Evolutionary conservation across 2,113 vertebrate species (phyloP).

Genomic region (Rhadina sibilatrix): DNA sequence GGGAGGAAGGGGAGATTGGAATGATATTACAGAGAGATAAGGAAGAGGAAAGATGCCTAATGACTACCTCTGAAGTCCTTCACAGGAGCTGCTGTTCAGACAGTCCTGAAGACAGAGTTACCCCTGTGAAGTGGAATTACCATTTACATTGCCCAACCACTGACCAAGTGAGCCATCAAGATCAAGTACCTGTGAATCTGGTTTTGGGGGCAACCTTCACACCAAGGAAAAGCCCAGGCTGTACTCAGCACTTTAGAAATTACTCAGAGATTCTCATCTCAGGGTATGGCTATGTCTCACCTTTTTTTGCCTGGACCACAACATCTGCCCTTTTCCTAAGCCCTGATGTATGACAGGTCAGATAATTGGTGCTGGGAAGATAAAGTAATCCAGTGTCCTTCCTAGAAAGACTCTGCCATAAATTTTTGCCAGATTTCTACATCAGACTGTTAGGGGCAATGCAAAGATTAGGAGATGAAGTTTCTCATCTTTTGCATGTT

Average conservation of each 20-base stretch:
- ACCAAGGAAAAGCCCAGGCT: not conserved
- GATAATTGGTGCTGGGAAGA: not conserved
- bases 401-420: not conserved
- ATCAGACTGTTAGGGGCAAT: not conserved
- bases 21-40: not conserved
- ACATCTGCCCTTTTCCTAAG: not conserved
- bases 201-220: not conserved
- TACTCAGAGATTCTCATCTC: not conserved
- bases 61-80: not conserved
- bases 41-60: not conserved
- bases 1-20: not conserved
- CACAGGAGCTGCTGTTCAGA: not conserved
- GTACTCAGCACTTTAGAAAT: conserved; percentile 16
- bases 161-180: not conserved
- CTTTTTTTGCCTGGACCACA: not conserved
- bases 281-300: not conserved
- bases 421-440: not conserved
- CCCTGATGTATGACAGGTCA: not conserved
- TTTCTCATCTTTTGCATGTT: not conserved
- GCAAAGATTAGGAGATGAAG: not conserved
- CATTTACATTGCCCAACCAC: not conserved
- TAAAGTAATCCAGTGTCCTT: not conserved
- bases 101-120: not conserved
- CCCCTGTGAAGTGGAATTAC: not conserved
- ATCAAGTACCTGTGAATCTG: not conserved